A percentile compares a stretch with the other conserved stretches of the same genome.
phyloP scores from a whole-genome alignment of 2,888 invertebrate species.

The Neoaliturus tenellus region DNA sequence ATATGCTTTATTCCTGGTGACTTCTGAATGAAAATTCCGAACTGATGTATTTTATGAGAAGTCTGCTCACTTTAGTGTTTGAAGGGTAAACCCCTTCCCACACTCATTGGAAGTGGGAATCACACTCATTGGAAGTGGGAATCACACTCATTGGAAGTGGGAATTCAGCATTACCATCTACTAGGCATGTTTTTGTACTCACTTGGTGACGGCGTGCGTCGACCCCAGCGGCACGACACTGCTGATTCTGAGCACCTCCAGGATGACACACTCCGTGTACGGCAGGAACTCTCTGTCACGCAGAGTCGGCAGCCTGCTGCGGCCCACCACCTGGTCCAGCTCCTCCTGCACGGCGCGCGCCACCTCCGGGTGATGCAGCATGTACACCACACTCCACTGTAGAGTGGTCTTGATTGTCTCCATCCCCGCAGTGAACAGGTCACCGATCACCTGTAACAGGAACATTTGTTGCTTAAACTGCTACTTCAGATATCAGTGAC shows the following conservation, averaged over 20 bases:
- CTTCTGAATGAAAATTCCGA: too few relatives aligned
- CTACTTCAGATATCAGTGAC: too few relatives aligned
- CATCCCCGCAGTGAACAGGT: constrained; percentile 95
- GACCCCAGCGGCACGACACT: constrained; percentile 95
- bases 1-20: too few relatives aligned
- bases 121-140: too few relatives aligned
- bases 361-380: constrained; percentile 90
- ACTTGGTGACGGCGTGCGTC: constrained; percentile 92
- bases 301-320: constrained; percentile 85
- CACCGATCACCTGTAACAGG: constrained; percentile 93
- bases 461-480: too few relatives aligned
- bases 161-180: too few relatives aligned
- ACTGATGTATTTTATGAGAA: too few relatives aligned
- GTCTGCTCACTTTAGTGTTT: too few relatives aligned
- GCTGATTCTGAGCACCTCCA: constrained; percentile 90
- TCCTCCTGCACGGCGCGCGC: constrained; percentile 91
- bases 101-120: too few relatives aligned
- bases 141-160: too few relatives aligned
- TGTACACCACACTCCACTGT: constrained; percentile 91
- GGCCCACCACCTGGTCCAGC: constrained; percentile 87
- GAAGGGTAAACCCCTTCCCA: too few relatives aligned
- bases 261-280: constrained; percentile 90
- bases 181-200: too few relatives aligned
- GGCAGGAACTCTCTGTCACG: constrained; percentile 89
- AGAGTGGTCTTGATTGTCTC: constrained; percentile 94